phyloP scores from a whole-genome alignment of 2,888 invertebrate genomes.

The Dioctria linearis region DNA sequence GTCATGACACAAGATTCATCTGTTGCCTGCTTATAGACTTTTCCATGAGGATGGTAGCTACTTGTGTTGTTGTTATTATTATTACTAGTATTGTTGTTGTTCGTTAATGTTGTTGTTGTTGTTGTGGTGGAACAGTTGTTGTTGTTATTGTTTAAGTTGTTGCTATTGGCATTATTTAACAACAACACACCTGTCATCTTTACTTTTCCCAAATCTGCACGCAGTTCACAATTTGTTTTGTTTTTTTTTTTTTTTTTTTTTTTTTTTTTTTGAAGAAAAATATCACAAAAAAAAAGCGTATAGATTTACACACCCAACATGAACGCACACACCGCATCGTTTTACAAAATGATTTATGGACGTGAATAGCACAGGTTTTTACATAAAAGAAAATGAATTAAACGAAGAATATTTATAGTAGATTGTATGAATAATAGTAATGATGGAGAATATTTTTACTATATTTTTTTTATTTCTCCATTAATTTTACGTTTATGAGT shows the following conservation, averaged over 20 bases:
- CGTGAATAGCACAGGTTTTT: too few species aligned
- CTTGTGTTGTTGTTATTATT: slow-evolving; percentile 46
- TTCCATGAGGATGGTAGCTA: slow-evolving; percentile 52
- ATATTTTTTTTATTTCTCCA: too few species aligned
- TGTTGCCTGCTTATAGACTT: slow-evolving; percentile 50
- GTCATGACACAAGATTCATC: slow-evolving; percentile 58
- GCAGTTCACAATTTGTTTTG: neutral
- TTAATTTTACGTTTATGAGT: too few species aligned
- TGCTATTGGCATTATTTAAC: slow-evolving; percentile 49
- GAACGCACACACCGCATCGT: too few species aligned
- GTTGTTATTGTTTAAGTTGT: slow-evolving; percentile 42
- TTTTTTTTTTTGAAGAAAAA: neutral
- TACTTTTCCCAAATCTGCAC: slow-evolving; percentile 26
- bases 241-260: too few species aligned
- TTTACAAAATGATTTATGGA: too few species aligned
- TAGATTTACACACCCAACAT: neutral
- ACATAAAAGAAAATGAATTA: neutral
- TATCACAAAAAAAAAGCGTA: neutral
- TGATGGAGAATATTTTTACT: too few species aligned
- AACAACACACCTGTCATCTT: slow-evolving; percentile 43
- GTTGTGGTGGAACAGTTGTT: slow-evolving; percentile 49
- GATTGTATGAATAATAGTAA: too few species aligned
- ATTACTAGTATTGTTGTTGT: slow-evolving; percentile 4
- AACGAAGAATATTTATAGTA: neutral
- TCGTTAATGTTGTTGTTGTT: slow-evolving; percentile 30